Evolutionary conservation across 2,797 vertebrate species (phyloP).

Genomic region (Protonibea diacanthus): DNA sequence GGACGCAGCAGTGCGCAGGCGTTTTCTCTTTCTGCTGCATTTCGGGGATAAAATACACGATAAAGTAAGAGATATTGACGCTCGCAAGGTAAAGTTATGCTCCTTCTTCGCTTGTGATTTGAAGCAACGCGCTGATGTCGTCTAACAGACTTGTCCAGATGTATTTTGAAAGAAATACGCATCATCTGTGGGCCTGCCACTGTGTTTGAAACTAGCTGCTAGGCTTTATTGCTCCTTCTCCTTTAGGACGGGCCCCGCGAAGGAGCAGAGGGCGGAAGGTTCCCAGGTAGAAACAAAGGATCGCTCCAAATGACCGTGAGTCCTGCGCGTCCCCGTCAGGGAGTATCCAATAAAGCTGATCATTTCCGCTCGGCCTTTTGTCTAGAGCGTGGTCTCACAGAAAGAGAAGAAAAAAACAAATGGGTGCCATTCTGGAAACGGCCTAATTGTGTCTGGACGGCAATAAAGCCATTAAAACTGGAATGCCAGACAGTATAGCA

Average conservation of each 20-base stretch:
- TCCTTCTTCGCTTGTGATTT: not conserved
- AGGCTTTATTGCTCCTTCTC: slow-evolving; percentile 68
- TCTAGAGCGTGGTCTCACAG: slow-evolving; percentile 85
- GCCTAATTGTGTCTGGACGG: slow-evolving; percentile 98
- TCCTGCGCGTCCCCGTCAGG: slow-evolving; percentile 76
- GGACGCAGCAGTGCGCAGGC: slow-evolving; percentile 22
- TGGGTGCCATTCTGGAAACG: slow-evolving; percentile 95
- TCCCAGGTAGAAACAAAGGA: slow-evolving; percentile 87
- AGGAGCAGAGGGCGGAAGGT: slow-evolving; percentile 81
- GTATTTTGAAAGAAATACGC: not conserved
- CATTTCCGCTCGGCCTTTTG: slow-evolving; percentile 95
- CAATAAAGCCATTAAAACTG: slow-evolving; percentile 97
- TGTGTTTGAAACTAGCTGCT: slow-evolving; percentile 44
- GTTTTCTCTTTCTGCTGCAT: slow-evolving; percentile 7
- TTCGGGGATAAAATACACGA: not conserved
- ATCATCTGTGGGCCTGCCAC: slow-evolving; percentile 11
- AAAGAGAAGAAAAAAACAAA: slow-evolving; percentile 92
- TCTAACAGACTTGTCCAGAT: not conserved
- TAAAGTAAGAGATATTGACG: not conserved
- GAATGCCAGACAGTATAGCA: slow-evolving; percentile 98
- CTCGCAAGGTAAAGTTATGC: not conserved
- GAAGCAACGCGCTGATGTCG: not conserved
- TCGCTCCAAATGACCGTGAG: slow-evolving; percentile 81
- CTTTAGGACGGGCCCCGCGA: slow-evolving; percentile 47
- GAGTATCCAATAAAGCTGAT: slow-evolving; percentile 93